These are phyloP conservation scores for Popillia japonica DNA, from an alignment of 1,140 invertebrate genomes.

Conservation along the genomic window DNA sequence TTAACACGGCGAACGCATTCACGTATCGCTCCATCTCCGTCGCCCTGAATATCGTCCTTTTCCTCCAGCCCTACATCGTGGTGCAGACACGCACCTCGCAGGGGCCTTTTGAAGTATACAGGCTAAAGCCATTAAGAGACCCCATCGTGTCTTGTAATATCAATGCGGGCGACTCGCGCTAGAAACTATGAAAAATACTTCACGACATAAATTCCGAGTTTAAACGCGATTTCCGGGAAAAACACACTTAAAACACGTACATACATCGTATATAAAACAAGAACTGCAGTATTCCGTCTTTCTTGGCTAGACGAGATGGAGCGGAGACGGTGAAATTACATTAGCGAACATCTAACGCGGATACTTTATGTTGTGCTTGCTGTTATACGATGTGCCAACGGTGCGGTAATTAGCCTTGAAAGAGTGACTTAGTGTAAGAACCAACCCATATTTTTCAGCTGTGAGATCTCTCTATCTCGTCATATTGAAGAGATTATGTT, in stretches of 20 bases:
- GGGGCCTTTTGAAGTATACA: slow-evolving; percentile 16
- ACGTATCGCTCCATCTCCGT: slow-evolving; percentile 11
- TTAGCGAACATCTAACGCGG: not conserved
- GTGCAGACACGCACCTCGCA: not conserved
- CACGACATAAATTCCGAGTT: slow-evolving; percentile 21
- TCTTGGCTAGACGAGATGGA: not conserved
- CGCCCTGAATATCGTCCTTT: not conserved
- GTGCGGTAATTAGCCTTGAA: no score
- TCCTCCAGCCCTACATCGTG: not conserved
- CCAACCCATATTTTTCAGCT: no score
- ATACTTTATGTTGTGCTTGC: no score
- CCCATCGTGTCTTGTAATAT: slow-evolving; percentile 29
- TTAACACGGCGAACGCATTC: slow-evolving; percentile 1
- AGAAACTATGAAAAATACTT: slow-evolving; percentile 25
- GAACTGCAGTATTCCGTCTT: not conserved
- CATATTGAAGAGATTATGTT: no score
- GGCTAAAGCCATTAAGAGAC: slow-evolving; percentile 29
- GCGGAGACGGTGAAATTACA: not conserved
- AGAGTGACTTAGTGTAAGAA: no score
- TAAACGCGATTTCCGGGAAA: slow-evolving; percentile 33
- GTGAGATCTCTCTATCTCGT: no score
- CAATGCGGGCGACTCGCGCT: slow-evolving; percentile 14
- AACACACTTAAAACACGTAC: slow-evolving; percentile 2
- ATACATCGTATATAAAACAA: not conserved
- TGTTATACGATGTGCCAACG: no score